Percentiles rank a stretch among this genome's conserved stretches.
Conservation (phyloP, 2,113 vertebrate species). For the Nothocercus nigrocapillus region DNA sequence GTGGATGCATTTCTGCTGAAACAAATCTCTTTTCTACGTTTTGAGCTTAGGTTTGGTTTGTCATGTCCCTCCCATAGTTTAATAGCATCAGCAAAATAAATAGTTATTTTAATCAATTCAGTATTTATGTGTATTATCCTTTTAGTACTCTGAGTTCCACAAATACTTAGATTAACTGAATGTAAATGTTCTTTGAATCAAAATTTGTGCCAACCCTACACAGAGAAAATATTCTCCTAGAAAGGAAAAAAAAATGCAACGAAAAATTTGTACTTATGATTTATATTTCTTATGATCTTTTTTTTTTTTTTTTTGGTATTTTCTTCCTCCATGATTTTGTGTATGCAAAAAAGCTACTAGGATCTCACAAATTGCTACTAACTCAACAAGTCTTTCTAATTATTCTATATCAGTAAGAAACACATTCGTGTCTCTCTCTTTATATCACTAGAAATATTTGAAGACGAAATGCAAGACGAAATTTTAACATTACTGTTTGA, state of each 20-base stretch:
- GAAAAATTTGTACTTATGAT: neutral
- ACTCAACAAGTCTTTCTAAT: neutral
- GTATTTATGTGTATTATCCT: neutral
- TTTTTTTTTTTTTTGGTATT: neutral
- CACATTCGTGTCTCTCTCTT: neutral
- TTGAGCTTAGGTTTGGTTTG: neutral
- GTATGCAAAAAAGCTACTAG: no score
- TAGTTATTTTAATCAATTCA: neutral
- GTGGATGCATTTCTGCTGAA: neutral
- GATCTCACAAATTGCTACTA: neutral
- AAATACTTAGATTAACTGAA: conserved; percentile 1
- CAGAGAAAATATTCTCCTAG: neutral
- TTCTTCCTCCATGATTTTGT: neutral
- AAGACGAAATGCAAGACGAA: neutral
- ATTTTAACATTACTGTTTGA: neutral
- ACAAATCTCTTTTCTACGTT: neutral
- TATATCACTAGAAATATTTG: neutral
- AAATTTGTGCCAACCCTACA: neutral
- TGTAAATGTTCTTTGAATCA: neutral
- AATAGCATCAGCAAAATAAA: neutral
- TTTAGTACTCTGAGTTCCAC: neutral
- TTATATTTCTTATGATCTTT: neutral
- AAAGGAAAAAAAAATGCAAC: accelerated
- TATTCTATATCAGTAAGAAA: neutral
- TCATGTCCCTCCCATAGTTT: neutral